Conservation (phyloP, 1,140 invertebrate species). For the Zaprionus inermis region DNA sequence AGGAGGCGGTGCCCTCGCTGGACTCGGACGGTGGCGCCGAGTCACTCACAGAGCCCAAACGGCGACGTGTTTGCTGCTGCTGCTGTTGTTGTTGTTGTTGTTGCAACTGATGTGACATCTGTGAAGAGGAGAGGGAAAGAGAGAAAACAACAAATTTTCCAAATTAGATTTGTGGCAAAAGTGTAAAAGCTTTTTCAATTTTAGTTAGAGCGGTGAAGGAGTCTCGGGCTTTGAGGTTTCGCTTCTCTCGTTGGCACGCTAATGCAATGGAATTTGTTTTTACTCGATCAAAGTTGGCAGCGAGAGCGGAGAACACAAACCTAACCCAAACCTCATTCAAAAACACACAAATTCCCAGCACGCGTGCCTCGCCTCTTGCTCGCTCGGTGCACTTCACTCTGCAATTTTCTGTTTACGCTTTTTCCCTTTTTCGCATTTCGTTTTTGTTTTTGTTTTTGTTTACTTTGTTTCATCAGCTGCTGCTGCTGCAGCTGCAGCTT, state of each 20-base stretch:
- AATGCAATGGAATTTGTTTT: slow-evolving; percentile 34
- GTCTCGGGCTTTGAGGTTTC: slow-evolving; percentile 14
- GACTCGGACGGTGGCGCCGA: slow-evolving; percentile 82
- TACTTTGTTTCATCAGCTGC: slow-evolving; percentile 44
- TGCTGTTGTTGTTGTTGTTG: too few relatives aligned
- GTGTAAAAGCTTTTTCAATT: slow-evolving; percentile 68
- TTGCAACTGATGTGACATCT: slow-evolving; percentile 77
- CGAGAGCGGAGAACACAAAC: too few relatives aligned
- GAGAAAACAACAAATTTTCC: slow-evolving; percentile 27
- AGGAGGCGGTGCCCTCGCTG: slow-evolving; percentile 81
- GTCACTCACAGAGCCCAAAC: slow-evolving; percentile 80
- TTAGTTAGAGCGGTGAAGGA: not conserved
- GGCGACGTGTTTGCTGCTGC: slow-evolving; percentile 75
- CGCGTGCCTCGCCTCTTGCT: slow-evolving; percentile 38
- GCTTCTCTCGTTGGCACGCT: slow-evolving; percentile 21
- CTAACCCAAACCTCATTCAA: not conserved
- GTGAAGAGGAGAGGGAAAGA: slow-evolving; percentile 6
- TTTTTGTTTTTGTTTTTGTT: slow-evolving; percentile 45
- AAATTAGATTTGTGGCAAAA: slow-evolving; percentile 74
- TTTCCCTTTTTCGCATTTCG: slow-evolving; percentile 6
- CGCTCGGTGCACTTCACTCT: slow-evolving; percentile 36
- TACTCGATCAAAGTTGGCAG: slow-evolving; percentile 35
- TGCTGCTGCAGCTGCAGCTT: slow-evolving; percentile 24
- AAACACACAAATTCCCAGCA: slow-evolving; percentile 40
- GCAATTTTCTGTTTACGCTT: slow-evolving; percentile 31